Conservation (phyloP, 2,797 vertebrate genomes). For the Peromyscus aztecus region DNA sequence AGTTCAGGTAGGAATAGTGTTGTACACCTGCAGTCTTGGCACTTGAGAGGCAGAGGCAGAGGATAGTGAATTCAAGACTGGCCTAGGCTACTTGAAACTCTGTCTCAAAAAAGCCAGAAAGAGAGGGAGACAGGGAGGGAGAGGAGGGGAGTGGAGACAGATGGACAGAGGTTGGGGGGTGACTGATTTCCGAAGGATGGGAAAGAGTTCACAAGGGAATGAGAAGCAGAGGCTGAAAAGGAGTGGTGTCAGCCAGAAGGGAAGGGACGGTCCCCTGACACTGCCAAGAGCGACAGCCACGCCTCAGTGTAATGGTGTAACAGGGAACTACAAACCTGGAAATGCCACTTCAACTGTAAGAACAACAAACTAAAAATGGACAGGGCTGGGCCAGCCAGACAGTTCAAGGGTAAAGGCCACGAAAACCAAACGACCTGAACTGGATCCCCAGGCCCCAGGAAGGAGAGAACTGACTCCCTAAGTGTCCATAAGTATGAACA, state of each 20-base stretch:
- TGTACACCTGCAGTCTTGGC: background rate
- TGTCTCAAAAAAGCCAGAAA: background rate
- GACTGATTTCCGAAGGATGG: background rate
- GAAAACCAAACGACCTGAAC: background rate
- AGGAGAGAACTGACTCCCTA: too few relatives aligned
- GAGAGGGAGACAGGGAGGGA: too few relatives aligned
- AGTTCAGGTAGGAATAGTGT: background rate
- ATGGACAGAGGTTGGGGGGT: background rate
- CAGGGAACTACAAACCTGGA: background rate
- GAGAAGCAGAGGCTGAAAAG: background rate
- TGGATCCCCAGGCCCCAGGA: background rate
- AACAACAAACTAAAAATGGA: background rate
- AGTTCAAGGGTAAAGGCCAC: background rate
- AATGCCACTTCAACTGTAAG: background rate
- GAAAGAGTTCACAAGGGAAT: background rate
- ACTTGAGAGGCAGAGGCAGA: background rate
- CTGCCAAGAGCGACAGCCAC: rapidly evolving
- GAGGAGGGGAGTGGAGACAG: background rate
- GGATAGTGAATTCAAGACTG: background rate
- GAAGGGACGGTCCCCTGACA: background rate
- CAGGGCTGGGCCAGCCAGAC: background rate
- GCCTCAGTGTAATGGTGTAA: background rate
- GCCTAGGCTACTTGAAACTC: background rate
- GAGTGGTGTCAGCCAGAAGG: background rate
- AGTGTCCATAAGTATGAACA: background rate